Evolutionary conservation across 2,797 vertebrate species (phyloP).

Genomic region (Synanceia verrucosa): DNA sequence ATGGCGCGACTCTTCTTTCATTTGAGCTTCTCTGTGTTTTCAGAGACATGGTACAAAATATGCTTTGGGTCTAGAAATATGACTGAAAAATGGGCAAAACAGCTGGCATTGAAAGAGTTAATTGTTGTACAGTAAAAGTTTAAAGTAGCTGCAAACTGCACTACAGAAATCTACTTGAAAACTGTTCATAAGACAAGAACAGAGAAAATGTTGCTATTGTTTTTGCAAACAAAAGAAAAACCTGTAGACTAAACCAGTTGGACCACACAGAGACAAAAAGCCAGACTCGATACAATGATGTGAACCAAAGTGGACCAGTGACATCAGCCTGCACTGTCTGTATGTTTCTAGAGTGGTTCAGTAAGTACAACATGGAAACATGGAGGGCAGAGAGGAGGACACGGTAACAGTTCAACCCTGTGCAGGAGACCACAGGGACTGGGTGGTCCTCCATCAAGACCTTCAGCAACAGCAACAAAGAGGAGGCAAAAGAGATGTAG

Average conservation of each 20-base stretch:
- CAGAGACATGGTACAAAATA: too few relatives aligned
- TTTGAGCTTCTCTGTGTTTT: too few relatives aligned
- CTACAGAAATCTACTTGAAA: not conserved
- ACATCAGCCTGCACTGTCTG: not conserved
- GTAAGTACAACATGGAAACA: constrained; percentile 1
- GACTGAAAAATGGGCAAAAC: too few relatives aligned
- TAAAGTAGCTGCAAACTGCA: not conserved
- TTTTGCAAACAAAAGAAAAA: constrained; percentile 23
- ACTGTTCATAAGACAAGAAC: not conserved
- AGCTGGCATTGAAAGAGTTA: too few relatives aligned
- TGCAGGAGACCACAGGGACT: constrained; percentile 20
- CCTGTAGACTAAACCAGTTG: constrained; percentile 53
- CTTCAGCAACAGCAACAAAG: constrained; percentile 1
- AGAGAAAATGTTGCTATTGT: not conserved
- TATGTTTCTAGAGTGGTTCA: constrained; percentile 16
- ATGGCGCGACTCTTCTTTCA: too few relatives aligned
- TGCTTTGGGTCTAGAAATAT: too few relatives aligned
- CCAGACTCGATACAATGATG: constrained; percentile 13
- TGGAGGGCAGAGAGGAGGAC: not conserved
- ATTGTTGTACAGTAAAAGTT: too few relatives aligned
- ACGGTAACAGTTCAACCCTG: constrained; percentile 9
- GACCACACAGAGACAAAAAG: constrained; percentile 43
- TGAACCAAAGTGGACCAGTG: constrained; percentile 7
- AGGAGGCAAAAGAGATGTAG: not conserved
- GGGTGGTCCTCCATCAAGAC: constrained; percentile 3